phyloP scores from a whole-genome alignment of 1,140 invertebrate genomes.

The Cotesia chilonis region DNA sequence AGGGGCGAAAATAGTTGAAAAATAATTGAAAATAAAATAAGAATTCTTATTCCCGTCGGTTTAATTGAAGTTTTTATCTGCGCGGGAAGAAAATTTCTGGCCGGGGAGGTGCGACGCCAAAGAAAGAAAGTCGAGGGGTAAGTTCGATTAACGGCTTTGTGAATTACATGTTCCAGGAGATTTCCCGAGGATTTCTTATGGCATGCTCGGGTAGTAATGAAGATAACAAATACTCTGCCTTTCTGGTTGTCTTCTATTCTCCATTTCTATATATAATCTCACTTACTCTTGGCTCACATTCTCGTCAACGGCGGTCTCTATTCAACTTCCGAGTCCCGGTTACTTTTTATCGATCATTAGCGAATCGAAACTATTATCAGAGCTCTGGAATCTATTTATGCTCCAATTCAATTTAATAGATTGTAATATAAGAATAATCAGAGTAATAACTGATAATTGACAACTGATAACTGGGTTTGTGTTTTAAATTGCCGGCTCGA shows the following conservation, averaged over 20 bases:
- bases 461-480: slow-evolving; percentile 21
- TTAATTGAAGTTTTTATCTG: slow-evolving; percentile 56
- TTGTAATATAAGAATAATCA: too few relatives aligned
- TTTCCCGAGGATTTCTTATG: slow-evolving; percentile 32
- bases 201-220: slow-evolving; percentile 29
- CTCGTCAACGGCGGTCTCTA: not conserved
- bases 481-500: slow-evolving; percentile 24
- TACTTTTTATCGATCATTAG: slow-evolving; percentile 16
- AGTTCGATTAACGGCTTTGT: slow-evolving; percentile 40
- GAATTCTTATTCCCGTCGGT: slow-evolving; percentile 24
- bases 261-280: not conserved
- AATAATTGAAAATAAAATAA: slow-evolving; percentile 18
- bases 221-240: slow-evolving; percentile 35
- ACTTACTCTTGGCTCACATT: not conserved
- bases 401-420: not conserved
- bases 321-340: not conserved
- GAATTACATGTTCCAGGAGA: slow-evolving; percentile 33
- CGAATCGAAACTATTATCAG: not conserved
- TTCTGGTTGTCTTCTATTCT: slow-evolving; percentile 17
- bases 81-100: not conserved
- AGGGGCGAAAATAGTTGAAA: not conserved
- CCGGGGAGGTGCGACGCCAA: too few relatives aligned
- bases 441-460: too few relatives aligned
- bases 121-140: slow-evolving; percentile 16
- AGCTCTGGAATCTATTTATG: not conserved